A percentile compares a stretch with the other conserved stretches of the same genome.
Conservation (phyloP, 1,140 invertebrate species). For the Cylas formicarius region DNA sequence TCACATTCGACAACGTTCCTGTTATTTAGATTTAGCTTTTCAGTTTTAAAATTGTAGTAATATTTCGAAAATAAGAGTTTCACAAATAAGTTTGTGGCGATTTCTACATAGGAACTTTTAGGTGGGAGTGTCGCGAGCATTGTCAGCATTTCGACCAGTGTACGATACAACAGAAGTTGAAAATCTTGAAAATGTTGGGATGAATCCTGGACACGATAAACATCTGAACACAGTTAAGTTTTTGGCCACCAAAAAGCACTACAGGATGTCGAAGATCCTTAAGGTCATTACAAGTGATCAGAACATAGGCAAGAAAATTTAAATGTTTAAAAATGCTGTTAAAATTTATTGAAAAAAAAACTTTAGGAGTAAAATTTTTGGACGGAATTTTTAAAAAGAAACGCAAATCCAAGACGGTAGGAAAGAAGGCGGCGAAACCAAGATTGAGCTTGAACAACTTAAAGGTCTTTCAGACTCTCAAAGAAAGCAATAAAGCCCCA, state of each 20-base stretch:
- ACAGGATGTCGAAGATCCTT: conserved; percentile 34
- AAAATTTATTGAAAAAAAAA: too few relatives aligned
- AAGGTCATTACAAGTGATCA: conserved; percentile 31
- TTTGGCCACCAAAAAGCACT: conserved; percentile 26
- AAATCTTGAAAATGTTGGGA: conserved; percentile 45
- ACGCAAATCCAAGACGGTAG: too few relatives aligned
- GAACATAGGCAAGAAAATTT: conserved; percentile 38
- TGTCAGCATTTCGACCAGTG: conserved; percentile 50
- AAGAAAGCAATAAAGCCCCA: too few relatives aligned
- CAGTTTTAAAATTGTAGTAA: neutral
- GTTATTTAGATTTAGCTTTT: neutral
- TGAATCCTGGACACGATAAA: conserved; percentile 50
- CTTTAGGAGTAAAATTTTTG: too few relatives aligned
- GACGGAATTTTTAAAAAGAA: too few relatives aligned
- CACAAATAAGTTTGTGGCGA: neutral
- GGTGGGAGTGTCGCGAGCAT: conserved; percentile 55
- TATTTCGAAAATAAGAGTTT: neutral
- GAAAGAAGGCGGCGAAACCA: too few relatives aligned
- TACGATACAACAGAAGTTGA: conserved; percentile 41
- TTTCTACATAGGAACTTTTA: conserved; percentile 33
- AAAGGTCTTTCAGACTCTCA: too few relatives aligned
- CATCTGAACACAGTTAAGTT: conserved; percentile 32
- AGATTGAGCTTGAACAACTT: too few relatives aligned
- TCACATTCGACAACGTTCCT: neutral
- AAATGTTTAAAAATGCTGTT: too few relatives aligned